Evolutionary conservation across 2,888 invertebrate genomes (phyloP).

Genomic region (Amphiduros pacificus): DNA sequence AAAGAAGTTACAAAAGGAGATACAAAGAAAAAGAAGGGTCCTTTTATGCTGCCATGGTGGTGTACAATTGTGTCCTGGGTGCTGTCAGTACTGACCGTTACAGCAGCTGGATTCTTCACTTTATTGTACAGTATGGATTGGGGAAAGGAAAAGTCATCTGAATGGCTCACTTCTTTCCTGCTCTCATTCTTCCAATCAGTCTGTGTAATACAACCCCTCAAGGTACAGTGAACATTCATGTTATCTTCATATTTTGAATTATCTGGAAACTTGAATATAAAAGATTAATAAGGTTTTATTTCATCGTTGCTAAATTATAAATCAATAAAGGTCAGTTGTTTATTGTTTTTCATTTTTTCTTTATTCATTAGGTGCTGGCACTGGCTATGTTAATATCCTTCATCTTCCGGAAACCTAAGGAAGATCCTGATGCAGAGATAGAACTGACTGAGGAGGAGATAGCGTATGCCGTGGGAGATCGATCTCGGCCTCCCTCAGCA

Average conservation of each 20-base stretch:
- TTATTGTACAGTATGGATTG: neutral
- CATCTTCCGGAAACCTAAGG: neutral
- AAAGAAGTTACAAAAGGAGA: too few relatives aligned
- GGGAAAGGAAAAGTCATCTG: slow-evolving; percentile 1
- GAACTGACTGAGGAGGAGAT: too few relatives aligned
- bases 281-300: too few relatives aligned
- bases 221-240: neutral
- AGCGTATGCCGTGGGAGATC: too few relatives aligned
- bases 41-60: neutral
- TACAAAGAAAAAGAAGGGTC: neutral
- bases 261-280: too few relatives aligned
- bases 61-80: neutral
- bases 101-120: neutral
- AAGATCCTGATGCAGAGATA: neutral
- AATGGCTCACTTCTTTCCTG: neutral
- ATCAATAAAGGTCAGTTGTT: too few relatives aligned
- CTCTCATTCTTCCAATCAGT: slow-evolving; percentile 1
- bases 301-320: too few relatives aligned
- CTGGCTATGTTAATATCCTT: neutral
- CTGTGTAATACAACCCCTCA: neutral
- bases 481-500: too few relatives aligned
- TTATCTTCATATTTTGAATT: too few relatives aligned
- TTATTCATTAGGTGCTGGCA: neutral
- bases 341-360: too few relatives aligned
- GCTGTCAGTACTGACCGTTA: neutral